phyloP scores from a whole-genome alignment of 1,140 invertebrate genomes.

The Diorhabda elongata region DNA sequence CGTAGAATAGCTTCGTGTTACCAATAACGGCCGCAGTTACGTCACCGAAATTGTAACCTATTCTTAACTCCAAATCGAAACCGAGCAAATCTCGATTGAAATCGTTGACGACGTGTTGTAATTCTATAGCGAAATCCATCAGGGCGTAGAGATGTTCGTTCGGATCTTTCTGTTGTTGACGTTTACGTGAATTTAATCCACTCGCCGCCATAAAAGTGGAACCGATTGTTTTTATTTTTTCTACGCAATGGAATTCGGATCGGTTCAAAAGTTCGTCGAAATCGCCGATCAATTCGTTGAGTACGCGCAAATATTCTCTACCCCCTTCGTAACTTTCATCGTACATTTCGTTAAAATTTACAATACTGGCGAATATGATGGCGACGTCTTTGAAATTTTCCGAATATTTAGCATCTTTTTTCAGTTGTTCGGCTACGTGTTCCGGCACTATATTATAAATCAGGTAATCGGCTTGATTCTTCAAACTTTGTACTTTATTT shows the following conservation, averaged over 20 bases:
- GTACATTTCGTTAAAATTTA: constrained; percentile 95
- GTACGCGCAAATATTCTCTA: constrained; percentile 86
- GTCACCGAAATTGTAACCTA: constrained; percentile 79
- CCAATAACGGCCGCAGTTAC: constrained; percentile 95
- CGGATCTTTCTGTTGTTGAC: constrained; percentile 57
- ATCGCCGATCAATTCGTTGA: constrained; percentile 93
- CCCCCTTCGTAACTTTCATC: constrained; percentile 92
- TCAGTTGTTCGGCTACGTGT: constrained; percentile 89
- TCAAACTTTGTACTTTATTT: constrained; percentile 77
- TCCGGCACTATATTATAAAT: constrained; percentile 94
- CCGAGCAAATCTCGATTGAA: constrained; percentile 86
- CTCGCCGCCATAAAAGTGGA: constrained; percentile 97
- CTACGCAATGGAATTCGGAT: constrained; percentile 80
- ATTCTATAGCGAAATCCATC: constrained; percentile 82
- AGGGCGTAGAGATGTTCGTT: constrained; percentile 79
- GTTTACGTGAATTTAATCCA: constrained; percentile 76
- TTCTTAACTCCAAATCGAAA: constrained; percentile 87
- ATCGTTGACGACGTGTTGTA: constrained; percentile 79
- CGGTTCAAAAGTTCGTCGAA: constrained; percentile 88
- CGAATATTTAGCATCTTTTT: constrained; percentile 91
- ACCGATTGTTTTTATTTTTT: constrained; percentile 98
- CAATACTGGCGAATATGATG: constrained; percentile 92
- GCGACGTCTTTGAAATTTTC: constrained; percentile 91
- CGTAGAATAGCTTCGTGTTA: constrained; percentile 92
- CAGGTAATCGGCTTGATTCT: constrained; percentile 94